Percentiles rank a stretch among this genome's conserved stretches.
Conservation (phyloP, 2,113 vertebrate genomes). For the Myotis lucifugus region DNA sequence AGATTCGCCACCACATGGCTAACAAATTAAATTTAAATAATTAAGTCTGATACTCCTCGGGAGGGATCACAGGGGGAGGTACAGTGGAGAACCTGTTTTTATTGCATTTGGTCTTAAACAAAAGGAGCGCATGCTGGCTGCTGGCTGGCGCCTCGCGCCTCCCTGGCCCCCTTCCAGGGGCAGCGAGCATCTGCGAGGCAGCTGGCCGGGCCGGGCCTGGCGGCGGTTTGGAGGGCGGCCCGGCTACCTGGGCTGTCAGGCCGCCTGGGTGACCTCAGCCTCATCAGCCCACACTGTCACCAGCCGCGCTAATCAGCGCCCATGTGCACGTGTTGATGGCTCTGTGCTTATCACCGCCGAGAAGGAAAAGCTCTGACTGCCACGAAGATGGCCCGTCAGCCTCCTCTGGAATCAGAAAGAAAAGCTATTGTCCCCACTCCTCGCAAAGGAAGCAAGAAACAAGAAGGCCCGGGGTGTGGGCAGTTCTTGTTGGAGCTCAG, state of each 20-base stretch:
- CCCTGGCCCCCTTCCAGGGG: slow-evolving; percentile 56
- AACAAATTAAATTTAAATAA: slow-evolving; percentile 77
- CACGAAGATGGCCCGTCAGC: neutral
- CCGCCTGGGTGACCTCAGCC: neutral
- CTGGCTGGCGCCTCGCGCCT: neutral
- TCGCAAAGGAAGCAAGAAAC: neutral
- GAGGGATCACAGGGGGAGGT: slow-evolving; percentile 65
- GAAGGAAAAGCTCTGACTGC: slow-evolving; percentile 31
- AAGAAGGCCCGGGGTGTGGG: neutral
- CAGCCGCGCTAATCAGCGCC: neutral
- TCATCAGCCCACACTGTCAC: slow-evolving; percentile 26
- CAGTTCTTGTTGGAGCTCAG: neutral
- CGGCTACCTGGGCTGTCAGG: neutral
- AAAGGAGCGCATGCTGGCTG: slow-evolving; percentile 52
- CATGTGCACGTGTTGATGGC: neutral
- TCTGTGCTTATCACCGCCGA: neutral
- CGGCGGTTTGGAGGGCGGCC: neutral
- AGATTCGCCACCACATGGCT: slow-evolving; percentile 65
- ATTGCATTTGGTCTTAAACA: slow-evolving; percentile 73
- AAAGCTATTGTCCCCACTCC: neutral
- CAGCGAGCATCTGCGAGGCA: slow-evolving; percentile 6
- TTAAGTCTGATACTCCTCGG: slow-evolving; percentile 70
- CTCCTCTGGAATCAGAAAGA: neutral
- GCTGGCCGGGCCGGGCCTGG: accelerated
- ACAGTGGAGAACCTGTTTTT: slow-evolving; percentile 67